Percentiles rank a stretch among this genome's conserved stretches.
Evolutionary conservation across 2,888 invertebrate genomes (phyloP).

Genomic region (Pyrgus malvae): DNA sequence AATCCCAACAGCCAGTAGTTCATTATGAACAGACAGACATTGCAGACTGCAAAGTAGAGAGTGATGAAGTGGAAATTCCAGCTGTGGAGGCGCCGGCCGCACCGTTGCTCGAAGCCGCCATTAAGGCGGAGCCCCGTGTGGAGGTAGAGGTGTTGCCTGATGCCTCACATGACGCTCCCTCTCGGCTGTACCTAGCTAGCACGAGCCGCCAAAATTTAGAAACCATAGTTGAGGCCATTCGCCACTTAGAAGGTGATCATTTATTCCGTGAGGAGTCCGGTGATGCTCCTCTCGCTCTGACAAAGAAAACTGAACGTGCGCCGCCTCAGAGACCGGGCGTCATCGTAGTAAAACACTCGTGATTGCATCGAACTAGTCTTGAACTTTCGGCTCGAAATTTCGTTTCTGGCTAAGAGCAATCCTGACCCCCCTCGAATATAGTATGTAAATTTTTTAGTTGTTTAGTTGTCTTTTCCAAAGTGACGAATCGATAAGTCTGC

Average conservation of each 20-base stretch:
- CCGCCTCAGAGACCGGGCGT: conserved; percentile 91
- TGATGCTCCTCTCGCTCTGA: conserved; percentile 83
- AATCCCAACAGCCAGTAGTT: conserved; percentile 47
- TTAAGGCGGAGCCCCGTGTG: conserved; percentile 93
- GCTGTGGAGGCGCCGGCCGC: conserved; percentile 36
- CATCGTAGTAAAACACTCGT: conserved; percentile 94
- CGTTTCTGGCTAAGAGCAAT: conserved; percentile 60
- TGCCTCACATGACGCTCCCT: conserved; percentile 61
- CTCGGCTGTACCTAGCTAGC: conserved; percentile 72
- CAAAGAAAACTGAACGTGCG: conserved; percentile 73
- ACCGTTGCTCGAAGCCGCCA: conserved; percentile 91
- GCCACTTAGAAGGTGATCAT: conserved; percentile 98
- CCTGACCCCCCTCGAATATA: conserved; percentile 77
- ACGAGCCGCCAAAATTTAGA: conserved; percentile 97
- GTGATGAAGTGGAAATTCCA: conserved; percentile 43
- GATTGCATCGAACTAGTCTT: conserved; percentile 73
- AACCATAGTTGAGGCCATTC: conserved; percentile 98
- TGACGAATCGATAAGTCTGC: conserved; percentile 79
- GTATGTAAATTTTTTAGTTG: conserved; percentile 70
- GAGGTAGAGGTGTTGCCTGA: conserved; percentile 86
- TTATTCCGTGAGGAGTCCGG: conserved; percentile 90
- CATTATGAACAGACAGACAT: conserved; percentile 60
- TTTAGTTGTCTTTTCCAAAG: conserved; percentile 77
- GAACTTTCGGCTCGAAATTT: conserved; percentile 51
- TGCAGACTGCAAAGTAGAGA: conserved; percentile 60